Conservation (phyloP, 2,797 vertebrate species). For the Lutjanus argentimaculatus region DNA sequence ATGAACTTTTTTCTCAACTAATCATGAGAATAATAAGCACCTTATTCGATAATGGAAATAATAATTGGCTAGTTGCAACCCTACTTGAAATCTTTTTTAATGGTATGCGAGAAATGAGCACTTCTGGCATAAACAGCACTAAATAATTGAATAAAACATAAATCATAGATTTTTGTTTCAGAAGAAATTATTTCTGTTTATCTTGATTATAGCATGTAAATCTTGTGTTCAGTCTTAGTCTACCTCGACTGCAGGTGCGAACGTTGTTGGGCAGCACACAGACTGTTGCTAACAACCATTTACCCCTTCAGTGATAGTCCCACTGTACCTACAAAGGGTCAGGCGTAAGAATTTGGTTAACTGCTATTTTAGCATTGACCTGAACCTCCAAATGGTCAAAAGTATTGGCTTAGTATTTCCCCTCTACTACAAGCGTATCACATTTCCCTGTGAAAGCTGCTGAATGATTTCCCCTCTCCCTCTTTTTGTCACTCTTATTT, state of each 20-base stretch:
- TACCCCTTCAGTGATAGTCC: neutral
- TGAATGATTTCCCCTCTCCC: slow-evolving; percentile 83
- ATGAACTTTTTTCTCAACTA: no score
- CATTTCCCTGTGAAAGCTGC: slow-evolving; percentile 79
- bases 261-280: neutral
- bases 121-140: neutral
- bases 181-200: neutral
- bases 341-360: slow-evolving; percentile 38
- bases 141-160: neutral
- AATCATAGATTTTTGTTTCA: neutral
- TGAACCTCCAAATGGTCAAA: slow-evolving; percentile 65
- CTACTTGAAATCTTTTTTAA: no score
- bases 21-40: no score
- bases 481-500: slow-evolving; percentile 87
- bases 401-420: slow-evolving; percentile 74
- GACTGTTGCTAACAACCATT: neutral
- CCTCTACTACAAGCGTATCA: slow-evolving; percentile 77
- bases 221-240: neutral
- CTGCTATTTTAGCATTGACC: slow-evolving; percentile 47
- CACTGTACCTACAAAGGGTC: neutral
- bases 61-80: no score
- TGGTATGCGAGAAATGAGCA: neutral
- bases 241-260: neutral
- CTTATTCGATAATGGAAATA: no score
- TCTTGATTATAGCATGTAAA: neutral